Base-by-base conservation (phyloP, 2,888 invertebrate species). In the Drosophila seclusa region DNA sequence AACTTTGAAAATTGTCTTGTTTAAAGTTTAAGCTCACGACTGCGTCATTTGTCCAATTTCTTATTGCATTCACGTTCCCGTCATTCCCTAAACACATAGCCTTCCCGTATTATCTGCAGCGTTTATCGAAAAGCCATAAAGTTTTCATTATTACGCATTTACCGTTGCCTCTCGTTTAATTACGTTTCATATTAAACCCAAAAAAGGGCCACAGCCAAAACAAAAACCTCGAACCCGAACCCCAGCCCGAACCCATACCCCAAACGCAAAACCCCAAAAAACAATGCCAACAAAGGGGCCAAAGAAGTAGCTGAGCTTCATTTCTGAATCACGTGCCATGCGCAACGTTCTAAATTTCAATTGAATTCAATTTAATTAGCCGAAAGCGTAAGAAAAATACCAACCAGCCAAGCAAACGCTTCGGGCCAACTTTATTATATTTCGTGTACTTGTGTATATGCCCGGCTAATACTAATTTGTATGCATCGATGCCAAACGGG, bases 361-460 rank as follows among this genome's bases (percentile, higher is more conserved):
- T 87, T 87, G 87, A 90, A 90, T 89, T 82, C 89, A 80, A 89
- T 87, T 87, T 87, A 87, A 87, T 87, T 87, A 85, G 86, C 86
- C 84, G 58, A 78, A 88, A 75, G 90, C 85, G 83, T 73, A 74
- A 89, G 83, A 89, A 85, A 89, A 83, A 76, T 68, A 60, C 67
- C 48, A 70, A 40, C 54, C 49, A 27, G 31, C 45, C 54, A 73
- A 27, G 4, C 45, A 24, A 50, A 38, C 62, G 74, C 74, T 78
- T 78, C 38, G 42, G 50, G 72, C 68, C 83, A 79, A 67, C 72
- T 53, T 61, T 55, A 74, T 73, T 38, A 55, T 34, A 58, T 18
- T 10, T 27, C 24, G 24, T 52, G 40, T 48, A 38, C 16, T 32
- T 38, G 27, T 29, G 24, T 36, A 36, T 24, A 24, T 27, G n/a